Conservation (phyloP, 2,113 vertebrate species). For the Rhineura floridana region DNA sequence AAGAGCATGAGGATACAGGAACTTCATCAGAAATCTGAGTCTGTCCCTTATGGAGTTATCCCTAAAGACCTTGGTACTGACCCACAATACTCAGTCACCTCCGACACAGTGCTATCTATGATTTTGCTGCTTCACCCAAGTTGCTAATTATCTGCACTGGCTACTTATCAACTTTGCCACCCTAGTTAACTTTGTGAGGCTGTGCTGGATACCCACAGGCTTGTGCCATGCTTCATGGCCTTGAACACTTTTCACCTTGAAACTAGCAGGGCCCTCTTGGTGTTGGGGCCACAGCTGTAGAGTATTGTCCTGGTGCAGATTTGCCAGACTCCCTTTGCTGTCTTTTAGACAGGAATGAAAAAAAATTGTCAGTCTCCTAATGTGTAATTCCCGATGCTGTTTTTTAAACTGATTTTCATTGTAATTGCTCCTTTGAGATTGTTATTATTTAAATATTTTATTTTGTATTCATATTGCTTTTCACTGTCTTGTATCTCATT, state of each 20-base stretch:
- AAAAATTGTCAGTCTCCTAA: background rate
- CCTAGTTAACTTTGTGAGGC: too few relatives aligned
- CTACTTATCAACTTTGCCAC: background rate
- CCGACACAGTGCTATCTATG: background rate
- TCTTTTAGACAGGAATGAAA: background rate
- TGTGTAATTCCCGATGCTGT: background rate
- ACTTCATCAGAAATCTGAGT: too few relatives aligned
- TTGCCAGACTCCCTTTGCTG: background rate
- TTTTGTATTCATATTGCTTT: background rate
- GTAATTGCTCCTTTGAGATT: background rate
- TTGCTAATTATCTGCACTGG: background rate
- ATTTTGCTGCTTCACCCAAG: background rate
- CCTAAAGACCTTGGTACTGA: background rate
- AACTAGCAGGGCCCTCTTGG: background rate
- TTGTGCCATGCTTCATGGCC: too few relatives aligned
- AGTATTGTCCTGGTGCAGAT: background rate
- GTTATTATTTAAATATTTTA: background rate
- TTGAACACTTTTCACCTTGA: background rate
- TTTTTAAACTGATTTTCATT: background rate
- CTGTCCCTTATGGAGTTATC: background rate
- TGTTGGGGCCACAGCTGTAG: too few relatives aligned
- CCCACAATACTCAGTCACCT: background rate
- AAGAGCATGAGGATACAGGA: too few relatives aligned
- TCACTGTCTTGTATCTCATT: background rate
- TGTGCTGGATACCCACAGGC: too few relatives aligned